Conservation (phyloP, 2,888 invertebrate genomes). For the Drosophila putrida region DNA sequence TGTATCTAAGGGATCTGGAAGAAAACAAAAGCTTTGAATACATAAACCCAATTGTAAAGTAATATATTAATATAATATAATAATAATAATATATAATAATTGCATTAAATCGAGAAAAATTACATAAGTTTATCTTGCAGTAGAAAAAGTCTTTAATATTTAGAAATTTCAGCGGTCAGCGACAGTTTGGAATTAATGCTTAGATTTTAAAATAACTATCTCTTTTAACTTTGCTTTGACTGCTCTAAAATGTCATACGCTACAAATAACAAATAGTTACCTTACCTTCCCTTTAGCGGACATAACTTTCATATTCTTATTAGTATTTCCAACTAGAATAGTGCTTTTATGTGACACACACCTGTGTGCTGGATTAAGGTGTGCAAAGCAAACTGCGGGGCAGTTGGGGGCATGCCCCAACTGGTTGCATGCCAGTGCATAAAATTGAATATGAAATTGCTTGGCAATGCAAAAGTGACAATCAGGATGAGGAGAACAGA, state of each 20-base stretch:
- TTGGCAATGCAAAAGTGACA: slow-evolving; percentile 48
- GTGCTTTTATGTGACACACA: slow-evolving; percentile 7
- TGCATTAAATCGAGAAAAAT: too few relatives aligned
- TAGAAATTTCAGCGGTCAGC: background rate
- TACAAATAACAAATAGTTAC: background rate
- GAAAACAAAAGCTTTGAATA: too few relatives aligned
- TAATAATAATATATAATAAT: too few relatives aligned
- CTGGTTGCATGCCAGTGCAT: slow-evolving; percentile 56
- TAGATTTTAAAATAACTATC: background rate
- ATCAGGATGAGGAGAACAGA: slow-evolving; percentile 19
- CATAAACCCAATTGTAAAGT: too few relatives aligned
- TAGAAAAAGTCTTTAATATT: background rate
- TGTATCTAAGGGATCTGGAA: too few relatives aligned
- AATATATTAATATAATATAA: too few relatives aligned
- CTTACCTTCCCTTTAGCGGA: background rate
- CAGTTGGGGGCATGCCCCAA: background rate
- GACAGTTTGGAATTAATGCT: background rate
- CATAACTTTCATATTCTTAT: background rate
- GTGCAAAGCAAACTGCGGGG: slow-evolving; percentile 1
- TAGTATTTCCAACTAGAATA: background rate
- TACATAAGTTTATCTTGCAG: too few relatives aligned
- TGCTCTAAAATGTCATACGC: background rate
- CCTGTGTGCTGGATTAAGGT: slow-evolving; percentile 18
- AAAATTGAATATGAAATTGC: slow-evolving; percentile 64
- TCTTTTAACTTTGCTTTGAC: background rate